phyloP scores from a whole-genome alignment of 2,113 vertebrate genomes.

The Asarcornis scutulata region DNA sequence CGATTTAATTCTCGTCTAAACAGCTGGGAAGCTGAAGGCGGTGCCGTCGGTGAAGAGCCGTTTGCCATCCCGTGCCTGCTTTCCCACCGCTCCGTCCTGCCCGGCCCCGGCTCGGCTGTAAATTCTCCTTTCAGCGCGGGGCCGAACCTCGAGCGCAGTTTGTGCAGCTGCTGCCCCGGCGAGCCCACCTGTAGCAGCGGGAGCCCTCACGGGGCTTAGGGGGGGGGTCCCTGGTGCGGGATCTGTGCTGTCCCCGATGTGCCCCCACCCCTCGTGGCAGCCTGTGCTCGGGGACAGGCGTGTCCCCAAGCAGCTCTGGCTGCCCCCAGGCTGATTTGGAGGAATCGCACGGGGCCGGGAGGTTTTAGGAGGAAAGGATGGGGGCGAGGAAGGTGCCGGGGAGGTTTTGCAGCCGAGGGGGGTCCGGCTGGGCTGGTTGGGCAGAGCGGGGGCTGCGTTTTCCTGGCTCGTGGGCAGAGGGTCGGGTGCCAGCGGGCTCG shows the following conservation, averaged over 20 bases:
- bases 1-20: background rate
- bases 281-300: background rate
- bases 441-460: accelerated
- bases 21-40: background rate
- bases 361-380: background rate
- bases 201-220: background rate
- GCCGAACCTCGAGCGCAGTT: background rate
- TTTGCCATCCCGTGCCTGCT: background rate
- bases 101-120: background rate
- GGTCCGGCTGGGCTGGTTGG: accelerated
- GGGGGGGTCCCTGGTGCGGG: accelerated
- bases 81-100: background rate
- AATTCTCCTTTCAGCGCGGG: background rate
- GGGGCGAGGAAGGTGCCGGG: background rate
- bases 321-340: background rate
- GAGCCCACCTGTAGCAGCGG: background rate
- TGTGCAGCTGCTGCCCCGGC: background rate
- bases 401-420: background rate
- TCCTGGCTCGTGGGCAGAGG: background rate
- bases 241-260: too few relatives aligned
- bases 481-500: background rate
- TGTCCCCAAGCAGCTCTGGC: background rate
- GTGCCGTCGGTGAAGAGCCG: too few relatives aligned
- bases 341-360: accelerated
- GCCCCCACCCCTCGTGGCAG: too few relatives aligned